Evolutionary conservation across 2,113 vertebrate genomes (phyloP), one percentile per base, ranked within the genome.

Genomic region (Chitala chitala): DNA sequence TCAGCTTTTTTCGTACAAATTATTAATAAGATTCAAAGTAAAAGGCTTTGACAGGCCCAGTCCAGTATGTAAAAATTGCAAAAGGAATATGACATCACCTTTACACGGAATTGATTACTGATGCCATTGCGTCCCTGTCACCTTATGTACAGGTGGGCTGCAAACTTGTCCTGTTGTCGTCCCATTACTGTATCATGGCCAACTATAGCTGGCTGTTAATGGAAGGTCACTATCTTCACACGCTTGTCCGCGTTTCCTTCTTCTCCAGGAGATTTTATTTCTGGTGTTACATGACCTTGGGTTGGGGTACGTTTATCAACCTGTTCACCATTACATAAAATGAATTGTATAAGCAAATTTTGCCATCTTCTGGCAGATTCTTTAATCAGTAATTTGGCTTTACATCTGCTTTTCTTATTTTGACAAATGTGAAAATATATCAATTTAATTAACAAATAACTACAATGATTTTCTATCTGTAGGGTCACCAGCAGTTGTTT

Each of bases 191-290:
- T 84, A 96, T 96, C 84, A 82, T 98, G 90, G 93, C 93, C 22
- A 98, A 98, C 87, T 98, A 96, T 80, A 93, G 92, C 87, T 98
- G 96, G 96, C 86, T 98, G 79, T 88, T 98, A 1, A 92, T 93
- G 54, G 96, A 98, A 82, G 94, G 94, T 8, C 91, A 98, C 71
- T 98, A 97, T 80, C 94, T 98, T 9, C 94, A 98, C 83, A 93
- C 92, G 0, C 89, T 98, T 61, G 91, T 98, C 63, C 88, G 87
- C 74, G 77, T 94, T 84, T 94, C 94, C 77, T 94, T 96, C 88
- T 96, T 93, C 92, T 94, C 93, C 0, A 88, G 94, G 80, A 93
- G 76, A 84, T 94, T 92, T 79, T 93, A 91, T 80, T 87, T 98
- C 26, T 87, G 84, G 84, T 89, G 90, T 82, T 96, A 96, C 88